phyloP scores from a whole-genome alignment of 30 jellyfish, hydroid and myxozoan species.

The Haliclystus octoradiatus region DNA sequence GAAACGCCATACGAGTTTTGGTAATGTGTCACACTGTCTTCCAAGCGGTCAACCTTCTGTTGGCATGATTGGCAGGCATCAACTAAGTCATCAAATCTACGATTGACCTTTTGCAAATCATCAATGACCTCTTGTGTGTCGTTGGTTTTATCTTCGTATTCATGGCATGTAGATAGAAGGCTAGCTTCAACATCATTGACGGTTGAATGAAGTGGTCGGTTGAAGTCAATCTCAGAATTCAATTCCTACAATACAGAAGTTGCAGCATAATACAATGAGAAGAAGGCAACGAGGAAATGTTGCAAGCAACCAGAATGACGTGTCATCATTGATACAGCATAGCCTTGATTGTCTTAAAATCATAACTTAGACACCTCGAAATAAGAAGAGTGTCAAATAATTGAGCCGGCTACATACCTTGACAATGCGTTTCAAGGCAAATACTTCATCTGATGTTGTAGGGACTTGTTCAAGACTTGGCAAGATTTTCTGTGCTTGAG shows the following conservation, averaged over 20 bases:
- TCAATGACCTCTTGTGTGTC: slow-evolving; percentile 21
- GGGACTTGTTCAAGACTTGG: slow-evolving; percentile 48
- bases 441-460: slow-evolving; percentile 22
- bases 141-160: slow-evolving; percentile 36
- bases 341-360: too few relatives aligned
- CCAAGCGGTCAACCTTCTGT: slow-evolving; percentile 11
- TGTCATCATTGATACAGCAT: too few relatives aligned
- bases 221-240: background rate
- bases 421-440: slow-evolving; percentile 1
- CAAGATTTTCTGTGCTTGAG: slow-evolving; percentile 35
- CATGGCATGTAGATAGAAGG: slow-evolving; percentile 9
- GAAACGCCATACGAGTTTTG: slow-evolving; percentile 28
- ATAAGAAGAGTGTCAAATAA: too few relatives aligned
- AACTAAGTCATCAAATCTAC: slow-evolving; percentile 24
- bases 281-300: too few relatives aligned
- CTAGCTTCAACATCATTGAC: slow-evolving; percentile 6
- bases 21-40: slow-evolving; percentile 7
- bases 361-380: too few relatives aligned
- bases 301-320: too few relatives aligned
- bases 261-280: too few relatives aligned
- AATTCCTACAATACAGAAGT: background rate
- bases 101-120: slow-evolving; percentile 28
- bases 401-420: background rate
- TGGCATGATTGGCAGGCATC: slow-evolving; percentile 15
- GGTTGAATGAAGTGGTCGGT: background rate